Evolutionary conservation across 2,113 vertebrate species (phyloP), one percentile per base, ranked within the genome.

Genomic region (Brachirus orientalis): DNA sequence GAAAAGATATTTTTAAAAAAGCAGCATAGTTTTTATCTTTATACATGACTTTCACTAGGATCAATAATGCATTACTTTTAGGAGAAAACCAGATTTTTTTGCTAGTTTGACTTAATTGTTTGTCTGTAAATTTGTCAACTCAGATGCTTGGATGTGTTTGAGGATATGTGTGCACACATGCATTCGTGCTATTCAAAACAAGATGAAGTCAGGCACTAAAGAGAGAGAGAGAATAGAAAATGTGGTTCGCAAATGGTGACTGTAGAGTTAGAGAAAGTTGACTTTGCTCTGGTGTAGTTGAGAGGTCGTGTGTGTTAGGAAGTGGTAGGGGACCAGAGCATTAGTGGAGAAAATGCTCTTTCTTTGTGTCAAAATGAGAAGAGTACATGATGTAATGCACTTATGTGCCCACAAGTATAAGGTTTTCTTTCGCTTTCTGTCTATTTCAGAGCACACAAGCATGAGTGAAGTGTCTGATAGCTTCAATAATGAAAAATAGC

Each of bases 221-320:
- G 13, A 18, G 10, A 37, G 13, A 18, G 10, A 47, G 12, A 37
- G 13, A 58, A n/a, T 53, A 51, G 33, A 47, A 8, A 54, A 37
- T 11, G 5, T 69, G 33, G 8, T 64, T 46, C 67, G 13, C 47
- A 70, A 62, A 74, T 60, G 51, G 67, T 22, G 40, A 59, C 22
- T 76, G 56, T 7, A 1, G 56, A 73, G 58, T 43, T 60, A 36
- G 44, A 52, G 22, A 69, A 63, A 63, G 35, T 66, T 86, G 52
- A 41, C 61, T 81, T 73, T 66, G 14, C 33, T 44, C 47, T 55
- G 16, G 17, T 52, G 16, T 55, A 38, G 10, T 69, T 46, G 44
- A 80, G 68, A 68, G 65, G 56, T 63, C 75, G 67, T 79, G 84
- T 79, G 28, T 88, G 63, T 72, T 47, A 36, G 40, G 37, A 61